A percentile compares a stretch with the other conserved stretches of the same genome.
Conservation (phyloP, 2,888 invertebrate genomes). For the Pristionchus exspectatus region DNA sequence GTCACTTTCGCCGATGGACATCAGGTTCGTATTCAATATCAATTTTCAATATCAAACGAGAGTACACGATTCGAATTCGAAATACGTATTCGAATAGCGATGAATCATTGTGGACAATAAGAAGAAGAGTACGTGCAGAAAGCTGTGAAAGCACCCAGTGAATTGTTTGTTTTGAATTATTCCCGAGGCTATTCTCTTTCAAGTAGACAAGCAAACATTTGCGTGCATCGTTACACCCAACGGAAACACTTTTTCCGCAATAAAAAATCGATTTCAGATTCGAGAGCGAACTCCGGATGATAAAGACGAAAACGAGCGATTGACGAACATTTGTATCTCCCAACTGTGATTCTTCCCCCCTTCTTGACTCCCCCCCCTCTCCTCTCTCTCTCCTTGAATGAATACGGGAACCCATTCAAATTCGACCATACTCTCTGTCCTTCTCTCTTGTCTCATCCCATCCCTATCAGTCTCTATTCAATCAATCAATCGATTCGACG, state of each 20-base stretch:
- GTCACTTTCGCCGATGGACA: slow-evolving; percentile 68
- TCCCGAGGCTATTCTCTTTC: background rate
- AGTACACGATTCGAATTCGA: background rate
- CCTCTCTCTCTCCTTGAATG: slow-evolving; percentile 10
- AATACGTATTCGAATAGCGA: background rate
- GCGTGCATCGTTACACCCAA: background rate
- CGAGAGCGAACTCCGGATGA: slow-evolving; percentile 55
- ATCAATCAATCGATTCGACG: slow-evolving; percentile 19
- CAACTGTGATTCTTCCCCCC: slow-evolving; percentile 29
- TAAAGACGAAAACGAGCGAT: slow-evolving; percentile 54
- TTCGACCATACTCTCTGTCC: slow-evolving; percentile 22
- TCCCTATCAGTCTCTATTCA: background rate
- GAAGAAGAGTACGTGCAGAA: background rate
- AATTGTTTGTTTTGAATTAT: background rate
- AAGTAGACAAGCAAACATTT: background rate
- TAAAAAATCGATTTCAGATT: background rate
- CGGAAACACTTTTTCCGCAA: background rate
- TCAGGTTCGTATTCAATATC: slow-evolving; percentile 58
- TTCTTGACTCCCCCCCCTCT: background rate
- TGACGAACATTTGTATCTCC: slow-evolving; percentile 56
- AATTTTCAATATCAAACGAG: background rate
- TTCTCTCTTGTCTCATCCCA: slow-evolving; percentile 1
- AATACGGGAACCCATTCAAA: slow-evolving; percentile 19
- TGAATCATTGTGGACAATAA: background rate
- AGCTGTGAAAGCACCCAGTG: too few relatives aligned